A percentile compares a stretch with the other conserved stretches of the same genome.
These are phyloP conservation scores for Mirza zaza DNA, from an alignment of 2,113 vertebrate species.

Conservation along the genomic window DNA sequence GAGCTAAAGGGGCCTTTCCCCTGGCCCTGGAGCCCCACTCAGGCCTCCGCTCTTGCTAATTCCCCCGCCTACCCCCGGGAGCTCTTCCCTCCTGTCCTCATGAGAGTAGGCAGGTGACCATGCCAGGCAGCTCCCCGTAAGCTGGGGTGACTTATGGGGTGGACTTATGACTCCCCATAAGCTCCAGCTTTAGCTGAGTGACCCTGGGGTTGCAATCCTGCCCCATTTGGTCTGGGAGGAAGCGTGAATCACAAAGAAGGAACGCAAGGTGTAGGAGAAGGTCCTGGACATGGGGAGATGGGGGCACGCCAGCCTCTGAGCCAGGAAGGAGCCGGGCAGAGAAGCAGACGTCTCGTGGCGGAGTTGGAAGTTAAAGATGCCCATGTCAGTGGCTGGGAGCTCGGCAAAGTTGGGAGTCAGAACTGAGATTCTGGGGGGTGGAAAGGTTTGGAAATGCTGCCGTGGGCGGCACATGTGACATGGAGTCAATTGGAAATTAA, in stretches of 20 bases:
- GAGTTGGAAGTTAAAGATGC: background rate
- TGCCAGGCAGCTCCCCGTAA: background rate
- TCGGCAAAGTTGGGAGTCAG: background rate
- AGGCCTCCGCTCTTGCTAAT: background rate
- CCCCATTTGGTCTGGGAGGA: background rate
- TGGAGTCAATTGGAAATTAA: no score
- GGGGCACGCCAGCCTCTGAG: background rate
- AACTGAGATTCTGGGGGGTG: background rate
- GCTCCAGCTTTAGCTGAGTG: background rate
- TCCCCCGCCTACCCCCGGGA: background rate
- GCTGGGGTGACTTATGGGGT: background rate
- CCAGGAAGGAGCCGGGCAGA: background rate
- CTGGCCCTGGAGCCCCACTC: background rate
- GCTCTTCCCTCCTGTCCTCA: background rate
- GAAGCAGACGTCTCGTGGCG: background rate
- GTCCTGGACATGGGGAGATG: background rate
- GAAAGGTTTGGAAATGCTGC: background rate
- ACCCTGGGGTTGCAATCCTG: background rate
- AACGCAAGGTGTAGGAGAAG: background rate
- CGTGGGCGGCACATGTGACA: background rate
- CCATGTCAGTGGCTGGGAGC: background rate
- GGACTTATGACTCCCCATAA: no score
- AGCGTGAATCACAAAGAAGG: background rate
- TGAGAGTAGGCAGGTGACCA: background rate
- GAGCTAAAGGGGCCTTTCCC: background rate